Percentiles rank a stretch among this genome's conserved stretches.
Evolutionary conservation across 2,888 invertebrate species (phyloP).

Genomic region (Bombyx huttoni): DNA sequence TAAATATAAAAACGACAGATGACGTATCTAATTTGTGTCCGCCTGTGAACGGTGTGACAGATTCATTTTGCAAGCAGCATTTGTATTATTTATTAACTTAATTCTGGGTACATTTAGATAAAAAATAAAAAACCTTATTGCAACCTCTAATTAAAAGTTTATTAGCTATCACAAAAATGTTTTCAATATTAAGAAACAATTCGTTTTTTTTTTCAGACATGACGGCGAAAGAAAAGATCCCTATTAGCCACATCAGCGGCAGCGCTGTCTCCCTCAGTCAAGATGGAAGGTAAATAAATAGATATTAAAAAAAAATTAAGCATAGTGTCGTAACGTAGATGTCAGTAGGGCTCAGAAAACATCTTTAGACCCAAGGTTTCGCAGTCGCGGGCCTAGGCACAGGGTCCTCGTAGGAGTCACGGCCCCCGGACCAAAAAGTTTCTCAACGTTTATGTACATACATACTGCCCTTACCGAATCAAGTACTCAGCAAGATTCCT

Average conservation of each 20-base stretch:
- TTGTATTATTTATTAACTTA: too few species aligned
- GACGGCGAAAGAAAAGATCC: slow-evolving; percentile 16
- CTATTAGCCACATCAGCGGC: slow-evolving; percentile 26
- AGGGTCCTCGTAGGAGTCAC: too few species aligned
- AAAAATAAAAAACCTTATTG: too few species aligned
- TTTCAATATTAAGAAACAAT: background rate
- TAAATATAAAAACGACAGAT: background rate
- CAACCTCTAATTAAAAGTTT: too few species aligned
- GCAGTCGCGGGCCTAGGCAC: too few species aligned
- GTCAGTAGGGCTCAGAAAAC: too few species aligned
- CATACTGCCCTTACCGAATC: too few species aligned
- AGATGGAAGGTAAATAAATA: slow-evolving; percentile 18
- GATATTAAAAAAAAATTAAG: background rate
- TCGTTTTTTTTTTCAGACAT: slow-evolving; percentile 13
- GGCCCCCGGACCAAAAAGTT: too few species aligned
- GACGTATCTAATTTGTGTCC: background rate
- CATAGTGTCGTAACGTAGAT: background rate
- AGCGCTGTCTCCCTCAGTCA: slow-evolving; percentile 17
- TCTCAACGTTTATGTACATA: too few species aligned
- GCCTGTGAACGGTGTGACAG: background rate
- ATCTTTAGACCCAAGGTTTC: too few species aligned
- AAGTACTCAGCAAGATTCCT: too few species aligned
- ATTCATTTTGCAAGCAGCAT: background rate
- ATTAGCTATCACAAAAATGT: background rate
- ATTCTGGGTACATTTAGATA: too few species aligned